Evolutionary conservation across 2,113 vertebrate species (phyloP).

Genomic region (Vulpes ferrilata): DNA sequence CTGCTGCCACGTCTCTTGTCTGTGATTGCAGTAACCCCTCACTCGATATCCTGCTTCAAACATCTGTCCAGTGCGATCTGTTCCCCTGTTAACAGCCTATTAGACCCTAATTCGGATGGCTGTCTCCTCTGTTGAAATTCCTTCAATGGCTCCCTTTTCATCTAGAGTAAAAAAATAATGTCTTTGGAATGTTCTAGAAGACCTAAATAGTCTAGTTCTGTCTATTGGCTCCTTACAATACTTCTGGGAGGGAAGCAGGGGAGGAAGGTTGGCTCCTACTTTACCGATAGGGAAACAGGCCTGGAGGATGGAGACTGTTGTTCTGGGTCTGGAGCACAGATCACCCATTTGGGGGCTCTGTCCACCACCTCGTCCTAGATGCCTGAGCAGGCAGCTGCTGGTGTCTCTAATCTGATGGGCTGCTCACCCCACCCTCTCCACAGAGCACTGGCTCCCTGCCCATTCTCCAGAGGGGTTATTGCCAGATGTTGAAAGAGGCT

Average conservation of each 20-base stretch:
- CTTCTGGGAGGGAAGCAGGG: background rate
- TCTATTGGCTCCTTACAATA: background rate
- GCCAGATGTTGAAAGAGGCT: constrained; percentile 59
- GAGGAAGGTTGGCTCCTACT: background rate
- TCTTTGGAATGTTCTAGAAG: constrained; percentile 51
- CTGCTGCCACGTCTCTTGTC: rapidly evolving
- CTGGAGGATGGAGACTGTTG: background rate
- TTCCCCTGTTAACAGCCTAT: background rate
- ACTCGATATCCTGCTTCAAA: rapidly evolving
- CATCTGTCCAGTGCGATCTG: background rate
- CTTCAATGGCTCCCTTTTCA: background rate
- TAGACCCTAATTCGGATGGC: background rate
- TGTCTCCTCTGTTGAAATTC: background rate
- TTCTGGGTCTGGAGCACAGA: background rate
- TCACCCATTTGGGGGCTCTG: background rate
- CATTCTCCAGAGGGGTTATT: background rate
- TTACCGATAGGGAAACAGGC: background rate
- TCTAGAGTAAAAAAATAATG: background rate
- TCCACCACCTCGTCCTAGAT: background rate
- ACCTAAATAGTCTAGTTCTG: background rate
- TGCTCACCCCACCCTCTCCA: background rate
- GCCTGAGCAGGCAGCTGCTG: background rate
- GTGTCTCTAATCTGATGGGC: background rate
- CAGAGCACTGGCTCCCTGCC: background rate
- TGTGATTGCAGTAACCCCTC: background rate